Base-by-base conservation (phyloP, 2,888 invertebrate genomes). In the Pandemis cinnamomeana region DNA sequence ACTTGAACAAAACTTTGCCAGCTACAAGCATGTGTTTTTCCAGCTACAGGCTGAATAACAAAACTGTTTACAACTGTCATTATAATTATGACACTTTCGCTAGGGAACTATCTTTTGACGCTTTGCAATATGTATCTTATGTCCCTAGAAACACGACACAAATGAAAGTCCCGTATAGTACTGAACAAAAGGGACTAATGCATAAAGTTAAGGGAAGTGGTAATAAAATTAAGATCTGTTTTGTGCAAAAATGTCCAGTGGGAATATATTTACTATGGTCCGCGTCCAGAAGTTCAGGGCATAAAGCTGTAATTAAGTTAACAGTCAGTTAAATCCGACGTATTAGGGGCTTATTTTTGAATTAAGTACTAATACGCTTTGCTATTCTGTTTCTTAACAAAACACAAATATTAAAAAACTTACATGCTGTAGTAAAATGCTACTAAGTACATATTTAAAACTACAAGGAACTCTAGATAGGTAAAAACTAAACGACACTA, bases 301-400 rank as follows among this genome's bases (percentile, higher is more conserved):
- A 74, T 75, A 76, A 81, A 80, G 78, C 80, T 79, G 80, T 87
- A 88, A 89, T 89, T 89, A 89, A 87, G 83, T 85, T 81, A 84
- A 85, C 84, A 83, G 82, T 80, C 81, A 84, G 86, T 87, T 86
- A 88, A 88, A 88, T 86, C 84, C 90, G 83, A 90, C 90, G 87
- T 90, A 90, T 77, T 81, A 77, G 80, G 83, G 81, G 80, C 81
- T 51, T 83, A 82, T 85, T 90, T 91, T 83, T 86, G 11, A 11
- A 46, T 67, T 60, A 36, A 41, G 13, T n/a, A 51, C 13, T 6
- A n/a, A n/a, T n/a, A n/a, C 13, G n/a, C 13, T 51, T 51, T 1
- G 13, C 11, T n/a, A n/a, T 4, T 13, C 51, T 11, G 4, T 51
- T 44, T 44, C 8, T 7, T n/a, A 51, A 13, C 20, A 20, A 13